A percentile compares a stretch with the other conserved stretches of the same genome.
Conservation (phyloP, 92 coral and sea anemone species). For the Blastomussa wellsi region DNA sequence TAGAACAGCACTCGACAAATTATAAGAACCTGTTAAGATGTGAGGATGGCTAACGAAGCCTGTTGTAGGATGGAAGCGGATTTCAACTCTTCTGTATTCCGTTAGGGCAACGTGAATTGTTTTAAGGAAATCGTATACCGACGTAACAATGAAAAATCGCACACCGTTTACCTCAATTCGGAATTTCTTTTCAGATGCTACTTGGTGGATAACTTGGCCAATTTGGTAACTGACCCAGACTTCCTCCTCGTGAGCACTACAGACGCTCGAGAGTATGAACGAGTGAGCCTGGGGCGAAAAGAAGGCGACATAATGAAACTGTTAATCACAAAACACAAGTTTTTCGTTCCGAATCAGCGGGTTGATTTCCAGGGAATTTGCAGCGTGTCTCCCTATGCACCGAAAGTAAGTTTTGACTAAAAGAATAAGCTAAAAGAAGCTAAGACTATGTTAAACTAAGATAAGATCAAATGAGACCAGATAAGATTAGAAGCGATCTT, state of each 20-base stretch:
- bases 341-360: constrained; percentile 78
- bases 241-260: constrained; percentile 92
- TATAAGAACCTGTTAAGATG: background rate
- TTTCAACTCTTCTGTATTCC: background rate
- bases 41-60: background rate
- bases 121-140: background rate
- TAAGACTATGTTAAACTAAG: no score
- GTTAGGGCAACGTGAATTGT: background rate
- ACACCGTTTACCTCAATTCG: background rate
- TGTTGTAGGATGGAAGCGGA: background rate
- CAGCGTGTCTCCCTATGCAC: constrained; percentile 95
- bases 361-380: constrained; percentile 96
- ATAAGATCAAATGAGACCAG: no score
- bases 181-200: constrained; percentile 64
- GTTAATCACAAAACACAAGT: constrained; percentile 72
- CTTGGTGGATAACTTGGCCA: constrained; percentile 91
- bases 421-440: background rate
- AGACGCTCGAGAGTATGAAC: constrained; percentile 96
- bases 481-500: no score
- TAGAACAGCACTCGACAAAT: background rate
- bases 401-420: constrained; percentile 90
- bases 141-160: background rate
- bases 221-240: constrained; percentile 97
- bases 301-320: constrained; percentile 98
- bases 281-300: constrained; percentile 96